Percentiles rank a stretch among this genome's conserved stretches.
Conservation (phyloP, 2,797 vertebrate species). For the Chelon labrosus region DNA sequence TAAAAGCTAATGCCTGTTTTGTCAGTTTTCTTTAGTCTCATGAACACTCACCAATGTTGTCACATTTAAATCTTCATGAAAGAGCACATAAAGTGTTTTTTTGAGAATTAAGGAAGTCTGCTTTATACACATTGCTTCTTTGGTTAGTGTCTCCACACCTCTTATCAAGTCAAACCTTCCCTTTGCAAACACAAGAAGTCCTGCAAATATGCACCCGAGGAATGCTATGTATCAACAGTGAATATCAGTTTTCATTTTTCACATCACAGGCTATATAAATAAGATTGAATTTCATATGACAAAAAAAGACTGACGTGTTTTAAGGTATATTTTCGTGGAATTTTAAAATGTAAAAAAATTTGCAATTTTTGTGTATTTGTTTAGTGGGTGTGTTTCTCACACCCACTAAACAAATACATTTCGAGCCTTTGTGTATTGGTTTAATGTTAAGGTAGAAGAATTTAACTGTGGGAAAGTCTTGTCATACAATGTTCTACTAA, state of each 20-base stretch:
- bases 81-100: conserved; percentile 2
- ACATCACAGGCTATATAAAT: not conserved
- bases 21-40: not conserved
- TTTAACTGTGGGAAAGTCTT: conserved; percentile 35
- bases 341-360: too few relatives aligned
- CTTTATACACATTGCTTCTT: not conserved
- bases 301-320: not conserved
- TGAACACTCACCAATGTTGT: not conserved
- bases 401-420: conserved; percentile 62
- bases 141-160: not conserved
- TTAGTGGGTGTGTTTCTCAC: too few relatives aligned
- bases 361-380: too few relatives aligned
- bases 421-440: not conserved
- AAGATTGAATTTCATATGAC: not conserved
- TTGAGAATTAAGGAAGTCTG: not conserved
- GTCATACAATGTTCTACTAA: conserved; percentile 3
- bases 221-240: not conserved
- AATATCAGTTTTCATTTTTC: not conserved
- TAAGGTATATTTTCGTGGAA: not conserved
- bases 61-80: not conserved
- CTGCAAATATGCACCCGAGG: conserved; percentile 26
- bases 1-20: not conserved
- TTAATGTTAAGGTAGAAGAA: not conserved
- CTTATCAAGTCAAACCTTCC: conserved; percentile 36
- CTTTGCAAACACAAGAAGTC: conserved; percentile 55